phyloP scores from a whole-genome alignment of 2,113 vertebrate species.

The Macrotus californicus region DNA sequence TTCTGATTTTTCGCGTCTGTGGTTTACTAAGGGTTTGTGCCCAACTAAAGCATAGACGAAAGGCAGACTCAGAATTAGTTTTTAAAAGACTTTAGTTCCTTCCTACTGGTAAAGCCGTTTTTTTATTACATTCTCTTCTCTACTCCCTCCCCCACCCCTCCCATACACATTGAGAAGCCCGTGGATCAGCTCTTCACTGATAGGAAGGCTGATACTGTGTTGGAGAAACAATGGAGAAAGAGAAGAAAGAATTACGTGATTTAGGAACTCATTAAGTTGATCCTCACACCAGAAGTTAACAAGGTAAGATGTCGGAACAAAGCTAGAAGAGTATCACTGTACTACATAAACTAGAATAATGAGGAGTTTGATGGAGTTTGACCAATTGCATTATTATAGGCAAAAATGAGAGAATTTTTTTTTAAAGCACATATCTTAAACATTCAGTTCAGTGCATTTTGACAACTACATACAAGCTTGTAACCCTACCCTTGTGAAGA shows the following conservation, averaged over 20 bases:
- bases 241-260: background rate
- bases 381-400: background rate
- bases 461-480: background rate
- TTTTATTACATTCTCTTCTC: background rate
- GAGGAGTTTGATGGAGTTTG: background rate
- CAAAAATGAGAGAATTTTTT: background rate
- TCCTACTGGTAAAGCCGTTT: background rate
- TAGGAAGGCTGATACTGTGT: background rate
- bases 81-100: background rate
- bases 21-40: background rate
- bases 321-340: background rate
- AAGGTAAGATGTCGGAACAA: conserved; percentile 82
- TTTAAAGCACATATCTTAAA: background rate
- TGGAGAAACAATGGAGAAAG: background rate
- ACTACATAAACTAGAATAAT: background rate
- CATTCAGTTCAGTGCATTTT: background rate
- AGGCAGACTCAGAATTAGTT: background rate
- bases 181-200: background rate
- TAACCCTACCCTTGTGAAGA: background rate
- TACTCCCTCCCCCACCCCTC: too few species aligned
- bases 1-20: background rate
- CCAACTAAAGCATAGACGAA: background rate
- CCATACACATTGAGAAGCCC: background rate
- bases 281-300: conserved; percentile 97
- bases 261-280: conserved; percentile 55